phyloP scores from a whole-genome alignment of 2,113 vertebrate species.

The Lethenteron reissneri region DNA sequence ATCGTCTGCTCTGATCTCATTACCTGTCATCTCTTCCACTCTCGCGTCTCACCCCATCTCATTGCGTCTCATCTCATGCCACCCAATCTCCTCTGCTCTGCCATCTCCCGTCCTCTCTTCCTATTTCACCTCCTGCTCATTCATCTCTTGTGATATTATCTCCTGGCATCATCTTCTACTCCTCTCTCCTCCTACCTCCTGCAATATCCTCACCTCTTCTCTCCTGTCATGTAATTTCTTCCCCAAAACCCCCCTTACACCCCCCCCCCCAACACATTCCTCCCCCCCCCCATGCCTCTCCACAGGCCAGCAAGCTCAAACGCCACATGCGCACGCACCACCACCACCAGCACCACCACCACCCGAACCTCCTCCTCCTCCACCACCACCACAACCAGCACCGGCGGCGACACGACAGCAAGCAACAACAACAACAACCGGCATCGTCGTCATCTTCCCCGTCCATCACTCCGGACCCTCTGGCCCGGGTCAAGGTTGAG shows the following conservation, averaged over 20 bases:
- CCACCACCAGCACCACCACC: neutral
- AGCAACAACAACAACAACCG: too few species aligned
- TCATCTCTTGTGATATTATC: too few species aligned
- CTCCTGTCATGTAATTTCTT: neutral
- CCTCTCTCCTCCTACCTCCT: neutral
- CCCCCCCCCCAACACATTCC: neutral
- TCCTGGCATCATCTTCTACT: neutral
- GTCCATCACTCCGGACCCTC: too few species aligned
- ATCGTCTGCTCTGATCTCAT: too few species aligned
- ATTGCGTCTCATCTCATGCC: too few species aligned
- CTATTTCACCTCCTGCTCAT: too few species aligned
- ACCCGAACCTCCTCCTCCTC: neutral
- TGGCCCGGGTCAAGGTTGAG: too few species aligned
- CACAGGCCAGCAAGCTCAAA: constrained; percentile 1
- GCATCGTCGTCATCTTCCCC: too few species aligned
- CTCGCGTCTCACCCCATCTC: too few species aligned
- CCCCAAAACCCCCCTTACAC: neutral
- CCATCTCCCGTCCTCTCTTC: too few species aligned
- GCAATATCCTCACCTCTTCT: neutral
- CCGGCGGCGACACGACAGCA: neutral
- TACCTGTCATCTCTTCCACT: too few species aligned
- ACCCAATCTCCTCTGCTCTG: too few species aligned
- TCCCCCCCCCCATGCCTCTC: neutral
- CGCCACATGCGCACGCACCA: constrained; percentile 5
- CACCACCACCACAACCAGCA: constrained; percentile 1